A percentile compares a stretch with the other conserved stretches of the same genome.
phyloP scores from a whole-genome alignment of 2,113 vertebrate genomes.

The Rhea pennata region DNA sequence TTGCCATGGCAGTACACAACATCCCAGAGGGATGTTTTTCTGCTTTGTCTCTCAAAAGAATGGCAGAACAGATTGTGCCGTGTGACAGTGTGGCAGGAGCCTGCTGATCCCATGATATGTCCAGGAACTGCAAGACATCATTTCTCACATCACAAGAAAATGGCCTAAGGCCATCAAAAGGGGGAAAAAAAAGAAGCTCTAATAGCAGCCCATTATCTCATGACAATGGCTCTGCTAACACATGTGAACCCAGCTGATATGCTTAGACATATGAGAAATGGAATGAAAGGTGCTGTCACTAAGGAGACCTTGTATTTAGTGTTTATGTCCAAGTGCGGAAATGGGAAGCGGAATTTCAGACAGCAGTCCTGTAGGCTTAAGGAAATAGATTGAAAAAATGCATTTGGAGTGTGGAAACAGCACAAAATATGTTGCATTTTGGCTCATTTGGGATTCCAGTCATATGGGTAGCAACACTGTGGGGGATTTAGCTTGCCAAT shows the following conservation, averaged over 20 bases:
- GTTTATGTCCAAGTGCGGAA: not conserved
- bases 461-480: not conserved
- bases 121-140: not conserved
- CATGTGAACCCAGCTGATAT: not conserved
- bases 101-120: not conserved
- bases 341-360: not conserved
- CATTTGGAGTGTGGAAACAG: not conserved
- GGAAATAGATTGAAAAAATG: not conserved
- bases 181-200: not conserved
- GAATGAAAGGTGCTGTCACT: not conserved
- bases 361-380: not conserved
- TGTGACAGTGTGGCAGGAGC: not conserved
- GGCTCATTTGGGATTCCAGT: constrained; percentile 53
- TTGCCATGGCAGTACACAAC: not conserved
- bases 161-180: not conserved
- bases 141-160: not conserved
- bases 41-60: not conserved
- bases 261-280: not conserved
- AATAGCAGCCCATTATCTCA: not conserved
- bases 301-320: not conserved
- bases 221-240: constrained; percentile 10
- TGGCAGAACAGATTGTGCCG: not conserved
- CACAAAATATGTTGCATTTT: not conserved
- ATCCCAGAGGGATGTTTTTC: not conserved
- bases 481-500: constrained; percentile 60